These are phyloP conservation scores for Trachelus tabidus DNA, from an alignment of 2,888 invertebrate species.

Conservation along the genomic window DNA sequence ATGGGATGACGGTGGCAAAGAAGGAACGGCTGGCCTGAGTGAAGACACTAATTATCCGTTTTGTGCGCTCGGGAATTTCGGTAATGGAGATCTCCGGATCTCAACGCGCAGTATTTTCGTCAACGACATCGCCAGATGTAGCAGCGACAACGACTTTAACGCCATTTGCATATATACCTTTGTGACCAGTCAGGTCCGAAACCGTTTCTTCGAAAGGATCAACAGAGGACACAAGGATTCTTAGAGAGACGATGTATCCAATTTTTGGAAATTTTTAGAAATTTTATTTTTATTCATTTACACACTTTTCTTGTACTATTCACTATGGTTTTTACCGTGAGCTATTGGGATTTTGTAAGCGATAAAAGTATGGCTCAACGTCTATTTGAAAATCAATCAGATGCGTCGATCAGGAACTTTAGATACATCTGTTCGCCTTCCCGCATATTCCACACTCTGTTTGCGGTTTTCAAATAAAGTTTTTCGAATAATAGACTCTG, in stretches of 20 bases:
- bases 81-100: slow-evolving; percentile 32
- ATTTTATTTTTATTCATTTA: neutral
- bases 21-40: slow-evolving; percentile 5
- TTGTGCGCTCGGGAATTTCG: slow-evolving; percentile 34
- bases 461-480: slow-evolving; percentile 12
- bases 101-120: slow-evolving; percentile 19
- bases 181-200: neutral
- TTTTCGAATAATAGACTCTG: slow-evolving; percentile 16
- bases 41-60: slow-evolving; percentile 44
- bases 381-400: neutral
- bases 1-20: slow-evolving; percentile 9
- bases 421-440: slow-evolving; percentile 13
- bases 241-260: neutral
- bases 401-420: neutral
- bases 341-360: neutral
- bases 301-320: too few relatives aligned
- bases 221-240: neutral
- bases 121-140: neutral
- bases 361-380: neutral
- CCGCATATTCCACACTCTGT: slow-evolving; percentile 12
- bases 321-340: too few relatives aligned
- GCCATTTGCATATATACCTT: neutral
- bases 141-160: neutral
- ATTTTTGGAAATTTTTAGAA: neutral
- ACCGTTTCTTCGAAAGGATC: neutral